Base-by-base conservation (phyloP, 1,140 invertebrate species). In the Drosophila pseudoobscura region DNA sequence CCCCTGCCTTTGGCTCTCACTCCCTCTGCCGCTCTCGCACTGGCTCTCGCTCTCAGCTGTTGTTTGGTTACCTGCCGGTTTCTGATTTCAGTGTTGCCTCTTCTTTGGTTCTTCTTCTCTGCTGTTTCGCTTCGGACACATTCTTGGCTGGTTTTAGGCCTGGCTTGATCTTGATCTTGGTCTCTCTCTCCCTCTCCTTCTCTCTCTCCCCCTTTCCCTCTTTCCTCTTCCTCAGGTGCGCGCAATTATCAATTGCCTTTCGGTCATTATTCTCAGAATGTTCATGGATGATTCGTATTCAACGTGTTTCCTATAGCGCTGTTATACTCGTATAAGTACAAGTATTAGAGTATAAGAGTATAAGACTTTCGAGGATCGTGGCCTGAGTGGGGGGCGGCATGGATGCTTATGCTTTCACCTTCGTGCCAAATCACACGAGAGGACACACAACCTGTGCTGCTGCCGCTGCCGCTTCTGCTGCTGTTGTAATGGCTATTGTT, bases 401-500 rank as follows among this genome's bases (percentile, higher is more conserved):
- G 13, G 6, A 39, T 39, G 35, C 31, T 43, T 59, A 11, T 35
- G 31, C 31, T 43, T 59, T 52, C 46, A 69, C 13, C 64, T 57
- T 58, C 64, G 60, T 60, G 63, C 45, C 24, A 63, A 63, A 63
- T 63, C 55, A 24, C 44, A 45, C 65, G 66, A 72, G 64, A 58
- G 76, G 43, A 62, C 53, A 53, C n/a, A 55, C 49, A 52, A 47
- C n/a, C 41, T 17, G 8, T 35, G 35, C 54, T 43, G 20, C 17
- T 47, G 41, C 41, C 47, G 39, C 41, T 50, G 29, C 64, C 1
- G 17, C 64, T 65, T 46, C 55, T 72, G 62, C 29, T 82, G 50
- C 39, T 76, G 17, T 79, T 85, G 82, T 78, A 80, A 78, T 53
- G 39, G 63, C 75, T 76, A 78, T 88, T 88, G 83, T 83, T 88